Evolutionary conservation across 2,797 vertebrate species (phyloP).

Genomic region (Coccyzus lansbergi): DNA sequence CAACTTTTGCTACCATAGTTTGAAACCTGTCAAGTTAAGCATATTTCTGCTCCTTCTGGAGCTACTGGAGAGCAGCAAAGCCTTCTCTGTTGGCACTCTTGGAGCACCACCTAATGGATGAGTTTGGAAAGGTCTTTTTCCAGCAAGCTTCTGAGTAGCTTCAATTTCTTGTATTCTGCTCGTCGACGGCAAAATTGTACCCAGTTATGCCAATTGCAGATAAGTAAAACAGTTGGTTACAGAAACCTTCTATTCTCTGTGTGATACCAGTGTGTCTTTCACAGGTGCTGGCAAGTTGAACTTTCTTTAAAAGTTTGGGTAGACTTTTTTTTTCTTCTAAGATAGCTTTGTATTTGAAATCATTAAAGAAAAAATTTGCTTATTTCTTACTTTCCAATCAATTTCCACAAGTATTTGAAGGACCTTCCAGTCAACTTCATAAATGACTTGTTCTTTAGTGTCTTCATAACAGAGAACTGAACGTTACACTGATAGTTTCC

Average conservation of each 20-base stretch:
- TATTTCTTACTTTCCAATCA: background rate
- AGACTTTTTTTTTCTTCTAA: background rate
- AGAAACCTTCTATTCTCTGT: background rate
- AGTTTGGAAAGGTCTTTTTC: conserved; percentile 44
- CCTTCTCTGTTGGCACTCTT: conserved; percentile 44
- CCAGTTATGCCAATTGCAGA: background rate
- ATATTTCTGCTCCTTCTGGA: conserved; percentile 16
- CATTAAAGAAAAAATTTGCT: rapidly evolving
- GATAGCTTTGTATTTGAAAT: background rate
- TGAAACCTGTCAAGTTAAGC: background rate
- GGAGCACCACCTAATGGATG: conserved; percentile 76
- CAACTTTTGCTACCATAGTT: conserved; percentile 45
- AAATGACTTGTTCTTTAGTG: background rate
- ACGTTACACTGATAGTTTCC: background rate
- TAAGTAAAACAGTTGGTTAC: background rate
- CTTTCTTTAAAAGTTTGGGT: background rate
- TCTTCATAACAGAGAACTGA: background rate
- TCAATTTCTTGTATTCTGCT: background rate
- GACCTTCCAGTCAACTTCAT: background rate
- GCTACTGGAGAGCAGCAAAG: conserved; percentile 9
- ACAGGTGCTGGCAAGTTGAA: background rate
- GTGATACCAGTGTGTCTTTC: background rate
- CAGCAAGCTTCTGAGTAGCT: background rate
- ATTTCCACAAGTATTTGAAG: background rate
- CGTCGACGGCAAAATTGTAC: background rate